A percentile compares a stretch with the other conserved stretches of the same genome.
Evolutionary conservation across 1,140 invertebrate species (phyloP).

Genomic region (Drosophila pectinifera): DNA sequence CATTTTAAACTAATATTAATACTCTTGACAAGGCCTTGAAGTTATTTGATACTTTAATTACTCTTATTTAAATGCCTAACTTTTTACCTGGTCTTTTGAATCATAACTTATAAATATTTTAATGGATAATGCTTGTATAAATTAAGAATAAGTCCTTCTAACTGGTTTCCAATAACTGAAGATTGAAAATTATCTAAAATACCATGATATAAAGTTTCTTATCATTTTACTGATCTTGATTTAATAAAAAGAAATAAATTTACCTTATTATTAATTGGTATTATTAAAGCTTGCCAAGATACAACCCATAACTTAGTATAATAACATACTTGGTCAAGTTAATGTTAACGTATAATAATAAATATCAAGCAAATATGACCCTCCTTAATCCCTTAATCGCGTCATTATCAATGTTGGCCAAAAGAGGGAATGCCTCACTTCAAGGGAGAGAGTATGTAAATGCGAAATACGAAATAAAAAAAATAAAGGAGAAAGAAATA

Average conservation of each 20-base stretch:
- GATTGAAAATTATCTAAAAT: not conserved
- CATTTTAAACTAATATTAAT: not conserved
- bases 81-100: too few relatives aligned
- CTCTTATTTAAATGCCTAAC: too few relatives aligned
- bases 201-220: not conserved
- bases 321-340: not conserved
- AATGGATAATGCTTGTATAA: too few relatives aligned
- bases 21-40: too few relatives aligned
- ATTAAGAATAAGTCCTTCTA: not conserved
- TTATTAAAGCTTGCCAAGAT: not conserved
- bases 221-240: too few relatives aligned
- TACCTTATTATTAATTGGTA: not conserved
- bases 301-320: too few relatives aligned
- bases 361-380: not conserved
- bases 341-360: constrained; percentile 1
- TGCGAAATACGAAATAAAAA: constrained; percentile 42
- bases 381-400: not conserved
- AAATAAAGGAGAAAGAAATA: constrained; percentile 55
- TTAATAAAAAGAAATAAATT: not conserved
- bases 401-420: not conserved
- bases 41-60: too few relatives aligned
- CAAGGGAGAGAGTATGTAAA: constrained; percentile 42
- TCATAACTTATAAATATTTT: too few relatives aligned
- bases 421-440: constrained; percentile 12
- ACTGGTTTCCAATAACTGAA: too few relatives aligned